Conservation (phyloP, 2,888 invertebrate species). For the Hermodice carunculata region DNA sequence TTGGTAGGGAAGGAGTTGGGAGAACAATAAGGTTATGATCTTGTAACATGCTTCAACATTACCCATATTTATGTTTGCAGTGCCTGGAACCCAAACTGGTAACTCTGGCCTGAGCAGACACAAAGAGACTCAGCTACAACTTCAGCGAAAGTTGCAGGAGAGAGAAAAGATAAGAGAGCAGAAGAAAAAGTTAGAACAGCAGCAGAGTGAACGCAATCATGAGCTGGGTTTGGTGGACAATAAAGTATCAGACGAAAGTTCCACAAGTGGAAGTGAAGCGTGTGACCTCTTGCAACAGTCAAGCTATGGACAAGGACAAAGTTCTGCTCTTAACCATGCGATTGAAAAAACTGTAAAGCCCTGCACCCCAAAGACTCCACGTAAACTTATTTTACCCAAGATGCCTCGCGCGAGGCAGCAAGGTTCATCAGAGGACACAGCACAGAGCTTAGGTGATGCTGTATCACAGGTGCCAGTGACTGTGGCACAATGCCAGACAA, state of each 20-base stretch:
- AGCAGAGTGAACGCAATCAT: slow-evolving; percentile 33
- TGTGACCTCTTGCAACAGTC: no score
- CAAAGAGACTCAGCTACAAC: slow-evolving; percentile 76
- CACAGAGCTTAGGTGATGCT: background rate
- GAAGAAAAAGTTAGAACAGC: slow-evolving; percentile 74
- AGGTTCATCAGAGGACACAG: background rate
- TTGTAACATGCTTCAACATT: no score
- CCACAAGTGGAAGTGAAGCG: no score
- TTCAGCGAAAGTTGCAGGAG: slow-evolving; percentile 80
- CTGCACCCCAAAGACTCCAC: slow-evolving; percentile 6
- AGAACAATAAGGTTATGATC: no score
- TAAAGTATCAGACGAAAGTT: no score
- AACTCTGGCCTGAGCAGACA: slow-evolving; percentile 72
- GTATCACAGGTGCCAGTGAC: background rate
- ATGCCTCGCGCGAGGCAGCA: background rate
- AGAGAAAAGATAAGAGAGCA: slow-evolving; percentile 76
- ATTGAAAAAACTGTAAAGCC: background rate
- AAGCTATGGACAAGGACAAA: no score
- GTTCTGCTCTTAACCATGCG: no score
- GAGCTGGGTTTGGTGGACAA: no score
- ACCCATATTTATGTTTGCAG: no score
- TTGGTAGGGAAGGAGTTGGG: no score
- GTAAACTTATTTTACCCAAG: slow-evolving; percentile 13
- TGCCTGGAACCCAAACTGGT: no score
- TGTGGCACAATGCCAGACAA: background rate